Conservation (phyloP, 2,797 vertebrate species). For the Tarsius wallacei region DNA sequence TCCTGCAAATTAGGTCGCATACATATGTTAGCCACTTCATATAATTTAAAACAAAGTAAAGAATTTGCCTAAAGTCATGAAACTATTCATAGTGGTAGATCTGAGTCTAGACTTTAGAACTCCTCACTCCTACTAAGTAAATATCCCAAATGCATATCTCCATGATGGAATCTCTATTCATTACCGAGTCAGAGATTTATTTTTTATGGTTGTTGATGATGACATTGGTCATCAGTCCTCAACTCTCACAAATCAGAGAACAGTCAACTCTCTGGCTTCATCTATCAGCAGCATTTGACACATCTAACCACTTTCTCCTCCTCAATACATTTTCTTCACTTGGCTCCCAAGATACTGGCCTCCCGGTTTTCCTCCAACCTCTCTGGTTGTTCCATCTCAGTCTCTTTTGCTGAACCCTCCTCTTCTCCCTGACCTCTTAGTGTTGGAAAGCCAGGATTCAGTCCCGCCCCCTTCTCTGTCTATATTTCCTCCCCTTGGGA, state of each 20-base stretch:
- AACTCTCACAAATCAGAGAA: background rate
- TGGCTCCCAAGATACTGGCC: background rate
- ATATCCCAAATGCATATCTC: background rate
- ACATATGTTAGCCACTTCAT: background rate
- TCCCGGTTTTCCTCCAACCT: background rate
- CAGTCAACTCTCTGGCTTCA: background rate
- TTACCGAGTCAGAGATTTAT: background rate
- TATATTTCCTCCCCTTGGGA: background rate
- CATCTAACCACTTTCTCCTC: background rate
- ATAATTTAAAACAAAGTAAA: background rate
- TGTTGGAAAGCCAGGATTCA: background rate
- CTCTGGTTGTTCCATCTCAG: background rate
- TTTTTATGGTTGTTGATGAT: background rate
- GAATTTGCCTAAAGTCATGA: background rate
- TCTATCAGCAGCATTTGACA: background rate
- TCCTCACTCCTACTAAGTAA: background rate
- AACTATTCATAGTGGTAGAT: background rate
- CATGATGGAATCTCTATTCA: background rate
- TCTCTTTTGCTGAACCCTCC: background rate
- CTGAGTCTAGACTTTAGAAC: background rate
- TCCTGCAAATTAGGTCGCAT: background rate
- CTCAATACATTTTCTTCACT: background rate
- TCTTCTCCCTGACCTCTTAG: background rate
- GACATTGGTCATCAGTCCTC: background rate
- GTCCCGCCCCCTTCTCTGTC: background rate